Conservation (phyloP, 2,797 vertebrate species). For the Acanthopagrus latus region DNA sequence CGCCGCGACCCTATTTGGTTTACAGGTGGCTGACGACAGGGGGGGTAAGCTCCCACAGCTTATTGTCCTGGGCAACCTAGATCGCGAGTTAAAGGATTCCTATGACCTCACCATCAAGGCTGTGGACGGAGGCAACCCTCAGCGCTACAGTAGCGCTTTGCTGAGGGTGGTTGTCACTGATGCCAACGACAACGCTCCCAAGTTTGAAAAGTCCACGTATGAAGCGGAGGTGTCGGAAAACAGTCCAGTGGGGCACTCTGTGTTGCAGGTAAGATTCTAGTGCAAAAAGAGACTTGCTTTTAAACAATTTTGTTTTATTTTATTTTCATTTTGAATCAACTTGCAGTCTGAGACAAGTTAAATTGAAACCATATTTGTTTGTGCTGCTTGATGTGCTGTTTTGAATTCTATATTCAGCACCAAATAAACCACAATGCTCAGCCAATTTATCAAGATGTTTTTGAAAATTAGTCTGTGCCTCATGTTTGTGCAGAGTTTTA, state of each 20-base stretch:
- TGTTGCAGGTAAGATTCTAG: slow-evolving; percentile 91
- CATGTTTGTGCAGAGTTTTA: slow-evolving; percentile 7
- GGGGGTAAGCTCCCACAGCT: slow-evolving; percentile 97
- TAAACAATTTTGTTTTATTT: neutral
- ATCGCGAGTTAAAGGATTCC: slow-evolving; percentile 96
- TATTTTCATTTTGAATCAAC: slow-evolving; percentile 4
- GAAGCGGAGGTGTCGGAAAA: slow-evolving; percentile 96
- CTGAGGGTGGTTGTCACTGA: slow-evolving; percentile 95
- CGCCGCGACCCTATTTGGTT: slow-evolving; percentile 93
- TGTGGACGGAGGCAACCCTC: slow-evolving; percentile 95
- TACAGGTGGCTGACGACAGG: slow-evolving; percentile 97
- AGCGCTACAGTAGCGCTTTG: slow-evolving; percentile 95
- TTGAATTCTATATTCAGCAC: slow-evolving; percentile 9
- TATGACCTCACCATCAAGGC: slow-evolving; percentile 98
- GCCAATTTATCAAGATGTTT: slow-evolving; percentile 27
- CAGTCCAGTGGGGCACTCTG: slow-evolving; percentile 95
- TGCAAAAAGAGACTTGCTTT: neutral
- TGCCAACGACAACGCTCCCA: slow-evolving; percentile 96
- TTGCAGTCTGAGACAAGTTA: neutral
- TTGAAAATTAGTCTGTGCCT: neutral
- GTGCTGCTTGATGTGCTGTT: slow-evolving; percentile 4
- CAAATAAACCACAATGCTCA: slow-evolving; percentile 1
- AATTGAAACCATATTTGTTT: slow-evolving; percentile 11
- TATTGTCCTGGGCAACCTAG: slow-evolving; percentile 96
- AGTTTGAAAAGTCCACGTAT: slow-evolving; percentile 94